Base-by-base conservation (phyloP, 1,140 invertebrate genomes). In the Trichonephila clavata region DNA sequence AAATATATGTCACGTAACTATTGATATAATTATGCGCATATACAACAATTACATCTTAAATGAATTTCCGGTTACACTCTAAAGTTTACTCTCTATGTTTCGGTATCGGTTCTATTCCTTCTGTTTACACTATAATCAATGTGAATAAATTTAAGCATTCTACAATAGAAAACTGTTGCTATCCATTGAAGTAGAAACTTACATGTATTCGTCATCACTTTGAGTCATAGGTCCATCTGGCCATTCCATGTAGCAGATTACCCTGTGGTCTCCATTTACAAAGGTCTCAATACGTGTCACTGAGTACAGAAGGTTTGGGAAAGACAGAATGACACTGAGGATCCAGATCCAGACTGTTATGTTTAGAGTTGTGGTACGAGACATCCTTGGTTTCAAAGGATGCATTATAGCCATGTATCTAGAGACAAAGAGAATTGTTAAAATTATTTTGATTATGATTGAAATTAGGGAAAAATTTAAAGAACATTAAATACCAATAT, bases 331-430 rank as follows among this genome's bases (percentile, higher is more conserved):
- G 0, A 97, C 97, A 10, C 98, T 97, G 10, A 97, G 96, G 2
- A 97, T 95, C 98, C 98, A 99, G 24, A 95, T 95, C n/a, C 71
- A 96, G 1, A 97, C 96, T 0, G 98, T 98, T 68, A 99, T 97
- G 93, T 97, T 97, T n/a, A 99, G 96, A 0, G 98, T 99, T 0
- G 97, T 96, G 57, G 97, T 20, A 24, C 97, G 97, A 3, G 97
- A 97, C 95, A 98, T 97, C 27, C 98, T 96, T 2, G 98, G 98
- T 94, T 97, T 96, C 57, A 99, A 95, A 0, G 98, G 98, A 96
- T 98, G 97, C 96, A 99, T 97, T 91, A 99, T 98, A 16, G 98
- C 98, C 95, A 98, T 97, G 95, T 98, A 98, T 16, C 98, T 95
- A 68, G 20, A 27, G 83, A 60, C 83, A 71, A 89, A 39, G 10